These are phyloP conservation scores for Anneissia japonica DNA, from an alignment of 35 echinoderm and acorn worm genomes.

Conservation along the genomic window DNA sequence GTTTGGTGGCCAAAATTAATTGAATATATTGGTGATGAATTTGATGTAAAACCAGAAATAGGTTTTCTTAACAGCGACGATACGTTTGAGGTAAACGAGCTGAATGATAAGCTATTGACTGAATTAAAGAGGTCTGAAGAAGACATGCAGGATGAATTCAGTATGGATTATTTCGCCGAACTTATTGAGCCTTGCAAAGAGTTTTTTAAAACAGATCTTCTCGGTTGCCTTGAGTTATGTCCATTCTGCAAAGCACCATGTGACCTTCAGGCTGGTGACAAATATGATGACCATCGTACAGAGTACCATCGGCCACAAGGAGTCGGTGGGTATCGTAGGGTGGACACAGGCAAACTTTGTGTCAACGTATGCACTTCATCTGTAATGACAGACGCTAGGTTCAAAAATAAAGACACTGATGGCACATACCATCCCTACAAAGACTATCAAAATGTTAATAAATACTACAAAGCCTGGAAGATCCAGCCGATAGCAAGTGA, in stretches of 20 bases:
- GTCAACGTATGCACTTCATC: conserved; percentile 9
- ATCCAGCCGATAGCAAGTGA: conserved; percentile 13
- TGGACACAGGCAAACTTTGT: too few species aligned
- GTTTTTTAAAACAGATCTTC: too few species aligned
- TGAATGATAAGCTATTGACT: too few species aligned
- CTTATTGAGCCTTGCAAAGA: too few species aligned
- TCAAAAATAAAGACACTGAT: not conserved
- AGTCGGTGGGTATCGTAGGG: not conserved
- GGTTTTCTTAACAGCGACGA: too few species aligned
- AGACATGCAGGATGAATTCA: too few species aligned
- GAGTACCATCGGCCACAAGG: conserved; percentile 10
- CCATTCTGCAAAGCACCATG: conserved; percentile 45
- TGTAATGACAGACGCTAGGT: conserved; percentile 1
- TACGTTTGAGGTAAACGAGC: too few species aligned
- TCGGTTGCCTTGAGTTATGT: conserved; percentile 6
- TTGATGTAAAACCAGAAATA: too few species aligned
- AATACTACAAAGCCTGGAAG: not conserved
- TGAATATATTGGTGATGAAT: too few species aligned
- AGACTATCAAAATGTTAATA: conserved; percentile 11
- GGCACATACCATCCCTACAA: not conserved
- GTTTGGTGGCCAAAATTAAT: not conserved
- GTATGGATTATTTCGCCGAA: too few species aligned
- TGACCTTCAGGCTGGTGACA: not conserved
- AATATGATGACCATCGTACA: conserved; percentile 9
- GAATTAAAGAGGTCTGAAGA: too few species aligned